These are phyloP conservation scores for Ophiodon elongatus DNA, from an alignment of 2,113 vertebrate genomes.

Conservation along the genomic window DNA sequence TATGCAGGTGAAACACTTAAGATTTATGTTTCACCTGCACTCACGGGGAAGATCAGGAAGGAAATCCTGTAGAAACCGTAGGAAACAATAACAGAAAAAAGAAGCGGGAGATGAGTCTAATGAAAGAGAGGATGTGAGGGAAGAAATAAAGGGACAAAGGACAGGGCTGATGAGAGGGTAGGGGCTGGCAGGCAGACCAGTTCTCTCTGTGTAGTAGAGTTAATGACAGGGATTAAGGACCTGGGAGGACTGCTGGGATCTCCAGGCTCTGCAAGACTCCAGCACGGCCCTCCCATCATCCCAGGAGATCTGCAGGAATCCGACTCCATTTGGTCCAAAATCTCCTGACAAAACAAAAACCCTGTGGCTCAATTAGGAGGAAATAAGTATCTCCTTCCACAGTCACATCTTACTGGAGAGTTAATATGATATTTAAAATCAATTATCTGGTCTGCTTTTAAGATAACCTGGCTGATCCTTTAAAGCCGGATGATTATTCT, in stretches of 20 bases:
- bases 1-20: constrained; percentile 10
- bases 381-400: constrained; percentile 60
- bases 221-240: constrained; percentile 82
- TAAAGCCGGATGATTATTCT: neutral
- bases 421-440: constrained; percentile 3
- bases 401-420: constrained; percentile 23
- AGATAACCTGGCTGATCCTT: constrained; percentile 3
- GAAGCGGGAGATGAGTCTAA: constrained; percentile 69
- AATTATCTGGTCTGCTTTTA: neutral
- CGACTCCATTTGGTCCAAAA: constrained; percentile 77
- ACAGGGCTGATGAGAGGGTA: constrained; percentile 76
- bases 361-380: constrained; percentile 74
- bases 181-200: constrained; percentile 17
- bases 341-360: constrained; percentile 78
- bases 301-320: constrained; percentile 78
- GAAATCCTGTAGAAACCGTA: constrained; percentile 40
- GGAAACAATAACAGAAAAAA: constrained; percentile 71
- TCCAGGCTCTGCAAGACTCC: constrained; percentile 56
- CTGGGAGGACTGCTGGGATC: constrained; percentile 71
- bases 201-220: constrained; percentile 58
- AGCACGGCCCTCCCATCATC: constrained; percentile 63
- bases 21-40: constrained; percentile 41
- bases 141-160: constrained; percentile 71
- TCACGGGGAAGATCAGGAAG: constrained; percentile 38
- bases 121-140: constrained; percentile 69